Percentiles rank a stretch among this genome's conserved stretches.
These are phyloP conservation scores for Clarias magur DNA, from an alignment of 2,113 vertebrate species.

Conservation along the genomic window DNA sequence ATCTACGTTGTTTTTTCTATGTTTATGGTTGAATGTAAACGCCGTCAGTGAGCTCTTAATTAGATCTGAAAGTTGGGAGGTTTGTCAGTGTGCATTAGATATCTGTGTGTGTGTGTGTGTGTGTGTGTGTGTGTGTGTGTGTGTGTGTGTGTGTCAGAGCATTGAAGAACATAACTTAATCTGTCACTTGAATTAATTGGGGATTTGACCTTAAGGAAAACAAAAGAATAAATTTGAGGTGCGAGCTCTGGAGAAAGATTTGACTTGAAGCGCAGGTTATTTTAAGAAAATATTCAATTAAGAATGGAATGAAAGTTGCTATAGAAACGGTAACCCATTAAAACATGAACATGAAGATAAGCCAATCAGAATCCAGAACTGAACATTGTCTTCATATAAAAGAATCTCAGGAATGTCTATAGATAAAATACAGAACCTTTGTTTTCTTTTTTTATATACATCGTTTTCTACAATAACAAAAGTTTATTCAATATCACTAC, in stretches of 20 bases:
- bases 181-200: not conserved
- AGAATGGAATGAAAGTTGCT: not conserved
- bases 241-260: not conserved
- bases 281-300: not conserved
- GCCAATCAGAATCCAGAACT: not conserved
- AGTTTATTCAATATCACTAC: not conserved
- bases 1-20: not conserved
- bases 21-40: not conserved
- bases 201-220: constrained; percentile 5
- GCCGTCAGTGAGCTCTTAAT: not conserved
- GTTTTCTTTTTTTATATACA: too few species aligned
- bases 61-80: not conserved
- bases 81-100: not conserved
- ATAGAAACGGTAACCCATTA: not conserved
- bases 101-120: not conserved
- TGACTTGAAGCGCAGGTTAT: not conserved
- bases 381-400: not conserved
- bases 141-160: not conserved
- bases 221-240: not conserved
- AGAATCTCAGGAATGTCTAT: not conserved
- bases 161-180: constrained; percentile 3
- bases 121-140: not conserved
- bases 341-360: not conserved
- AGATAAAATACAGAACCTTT: too few species aligned
- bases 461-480: too few species aligned